Evolutionary conservation across 2,888 invertebrate species (phyloP).

Genomic region (Crocallis elinguaria): DNA sequence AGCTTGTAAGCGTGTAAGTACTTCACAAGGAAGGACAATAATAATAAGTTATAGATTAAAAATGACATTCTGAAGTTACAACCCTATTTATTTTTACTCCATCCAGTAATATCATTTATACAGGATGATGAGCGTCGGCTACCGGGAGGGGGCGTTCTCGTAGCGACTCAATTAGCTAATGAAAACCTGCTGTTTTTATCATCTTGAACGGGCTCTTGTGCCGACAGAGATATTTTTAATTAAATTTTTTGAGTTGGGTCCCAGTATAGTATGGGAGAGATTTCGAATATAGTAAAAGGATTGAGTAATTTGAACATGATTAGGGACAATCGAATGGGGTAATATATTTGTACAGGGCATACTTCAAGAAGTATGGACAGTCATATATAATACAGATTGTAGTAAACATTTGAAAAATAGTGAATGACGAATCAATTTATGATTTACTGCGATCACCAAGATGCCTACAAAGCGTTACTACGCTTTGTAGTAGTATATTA

Average conservation of each 20-base stretch:
- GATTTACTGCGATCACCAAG: too few species aligned
- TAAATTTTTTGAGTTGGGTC: slow-evolving; percentile 26
- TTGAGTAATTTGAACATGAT: not conserved
- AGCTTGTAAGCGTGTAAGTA: too few species aligned
- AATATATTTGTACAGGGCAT: too few species aligned
- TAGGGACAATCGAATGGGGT: not conserved
- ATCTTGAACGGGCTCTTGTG: slow-evolving; percentile 51
- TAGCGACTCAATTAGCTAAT: slow-evolving; percentile 79
- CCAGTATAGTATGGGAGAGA: not conserved
- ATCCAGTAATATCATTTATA: slow-evolving; percentile 59
- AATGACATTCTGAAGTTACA: slow-evolving; percentile 28
- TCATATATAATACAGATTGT: too few species aligned
- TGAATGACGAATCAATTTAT: too few species aligned
- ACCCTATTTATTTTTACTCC: slow-evolving; percentile 55
- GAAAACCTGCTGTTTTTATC: slow-evolving; percentile 71
- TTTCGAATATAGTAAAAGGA: not conserved
- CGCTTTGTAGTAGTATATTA: too few species aligned
- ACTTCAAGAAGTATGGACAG: too few species aligned
- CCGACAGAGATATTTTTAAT: slow-evolving; percentile 32
- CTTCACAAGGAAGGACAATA: too few species aligned
- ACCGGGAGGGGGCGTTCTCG: slow-evolving; percentile 4
- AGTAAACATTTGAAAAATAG: too few species aligned
- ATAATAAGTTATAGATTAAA: too few species aligned
- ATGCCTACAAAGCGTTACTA: too few species aligned
- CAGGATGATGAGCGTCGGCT: slow-evolving; percentile 54